Percentiles rank a stretch among this genome's conserved stretches.
These are phyloP conservation scores for Pseudopleuronectes americanus DNA, from an alignment of 2,797 vertebrate species.

Conservation along the genomic window DNA sequence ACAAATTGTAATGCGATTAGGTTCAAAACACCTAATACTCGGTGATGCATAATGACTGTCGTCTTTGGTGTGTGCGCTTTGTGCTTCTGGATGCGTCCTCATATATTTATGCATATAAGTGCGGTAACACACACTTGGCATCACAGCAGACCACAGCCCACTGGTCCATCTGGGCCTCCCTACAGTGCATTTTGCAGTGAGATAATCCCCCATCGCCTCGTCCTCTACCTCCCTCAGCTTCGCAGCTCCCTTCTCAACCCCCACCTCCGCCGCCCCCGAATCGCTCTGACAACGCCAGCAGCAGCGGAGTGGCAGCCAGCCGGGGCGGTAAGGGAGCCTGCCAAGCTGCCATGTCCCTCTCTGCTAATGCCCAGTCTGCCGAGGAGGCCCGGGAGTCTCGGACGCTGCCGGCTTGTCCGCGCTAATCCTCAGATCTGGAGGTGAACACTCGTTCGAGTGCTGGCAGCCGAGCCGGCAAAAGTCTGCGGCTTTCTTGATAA, in stretches of 20 bases:
- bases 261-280: slow-evolving; percentile 31
- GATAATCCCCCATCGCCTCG: slow-evolving; percentile 71
- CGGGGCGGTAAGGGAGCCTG: slow-evolving; percentile 48
- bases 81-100: slow-evolving; percentile 22
- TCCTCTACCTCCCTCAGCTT: slow-evolving; percentile 68
- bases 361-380: slow-evolving; percentile 70
- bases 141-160: slow-evolving; percentile 52
- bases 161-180: slow-evolving; percentile 75
- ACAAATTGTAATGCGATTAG: slow-evolving; percentile 27
- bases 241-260: slow-evolving; percentile 40
- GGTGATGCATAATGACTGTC: slow-evolving; percentile 45
- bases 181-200: slow-evolving; percentile 60
- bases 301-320: slow-evolving; percentile 56
- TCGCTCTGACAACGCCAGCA: slow-evolving; percentile 54
- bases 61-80: slow-evolving; percentile 12
- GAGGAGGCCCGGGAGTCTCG: slow-evolving; percentile 57
- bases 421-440: slow-evolving; percentile 71
- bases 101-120: slow-evolving; percentile 2
- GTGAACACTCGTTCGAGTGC: slow-evolving; percentile 51
- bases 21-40: slow-evolving; percentile 31
- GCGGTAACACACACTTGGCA: slow-evolving; percentile 50
- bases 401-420: slow-evolving; percentile 63
- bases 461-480: slow-evolving; percentile 48
- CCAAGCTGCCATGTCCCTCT: slow-evolving; percentile 73
- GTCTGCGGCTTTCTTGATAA: slow-evolving; percentile 47